Percentiles rank a stretch among this genome's conserved stretches.
phyloP scores from a whole-genome alignment of 2,797 vertebrate species.

The Scyliorhinus canicula region DNA sequence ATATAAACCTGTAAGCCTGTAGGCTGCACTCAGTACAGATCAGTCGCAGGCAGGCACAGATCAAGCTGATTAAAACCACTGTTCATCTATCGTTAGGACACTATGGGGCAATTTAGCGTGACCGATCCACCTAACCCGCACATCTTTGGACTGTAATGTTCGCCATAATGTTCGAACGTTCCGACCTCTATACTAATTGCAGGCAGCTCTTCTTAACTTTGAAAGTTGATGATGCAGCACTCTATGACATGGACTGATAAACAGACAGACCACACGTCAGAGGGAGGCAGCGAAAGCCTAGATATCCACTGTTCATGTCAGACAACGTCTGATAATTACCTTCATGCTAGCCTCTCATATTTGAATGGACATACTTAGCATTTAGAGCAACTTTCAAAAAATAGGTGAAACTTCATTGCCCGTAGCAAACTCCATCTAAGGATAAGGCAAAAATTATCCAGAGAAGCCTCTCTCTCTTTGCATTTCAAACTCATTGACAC shows the following conservation, averaged over 20 bases:
- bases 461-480: background rate
- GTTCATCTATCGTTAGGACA: too few relatives aligned
- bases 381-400: background rate
- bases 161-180: background rate
- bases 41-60: too few relatives aligned
- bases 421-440: background rate
- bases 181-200: background rate
- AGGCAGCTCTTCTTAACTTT: background rate
- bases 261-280: background rate
- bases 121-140: too few relatives aligned
- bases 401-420: background rate
- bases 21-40: too few relatives aligned
- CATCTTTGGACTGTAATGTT: too few relatives aligned
- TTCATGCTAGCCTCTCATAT: background rate
- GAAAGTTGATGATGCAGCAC: background rate
- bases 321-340: background rate
- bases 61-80: too few relatives aligned
- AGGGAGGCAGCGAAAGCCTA: background rate
- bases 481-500: constrained; percentile 14
- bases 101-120: too few relatives aligned
- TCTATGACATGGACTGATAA: background rate
- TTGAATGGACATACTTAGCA: background rate
- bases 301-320: background rate
- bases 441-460: background rate
- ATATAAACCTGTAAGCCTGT: too few relatives aligned